Evolutionary conservation across 2,888 invertebrate species (phyloP).

Genomic region (Spodoptera littoralis): DNA sequence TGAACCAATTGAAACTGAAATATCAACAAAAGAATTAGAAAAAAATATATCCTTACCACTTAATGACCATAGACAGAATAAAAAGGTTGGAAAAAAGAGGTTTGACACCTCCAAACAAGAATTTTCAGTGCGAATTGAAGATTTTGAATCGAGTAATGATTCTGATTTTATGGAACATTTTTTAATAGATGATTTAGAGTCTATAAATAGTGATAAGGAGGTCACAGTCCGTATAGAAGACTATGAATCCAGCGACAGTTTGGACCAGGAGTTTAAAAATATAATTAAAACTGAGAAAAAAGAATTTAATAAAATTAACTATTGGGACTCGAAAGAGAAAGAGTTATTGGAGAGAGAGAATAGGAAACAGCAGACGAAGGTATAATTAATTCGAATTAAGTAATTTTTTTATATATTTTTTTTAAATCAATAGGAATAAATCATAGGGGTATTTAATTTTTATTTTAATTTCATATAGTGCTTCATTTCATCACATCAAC

Average conservation of each 20-base stretch:
- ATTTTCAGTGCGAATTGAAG: constrained; percentile 38
- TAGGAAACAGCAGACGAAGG: constrained; percentile 33
- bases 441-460: too few relatives aligned
- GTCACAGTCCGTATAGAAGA: constrained; percentile 41
- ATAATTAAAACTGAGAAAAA: constrained; percentile 11
- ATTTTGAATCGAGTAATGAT: constrained; percentile 55
- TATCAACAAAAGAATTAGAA: background rate
- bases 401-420: too few relatives aligned
- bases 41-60: background rate
- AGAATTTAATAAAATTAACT: background rate
- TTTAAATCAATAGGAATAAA: too few relatives aligned
- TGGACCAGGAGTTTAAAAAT: constrained; percentile 21
- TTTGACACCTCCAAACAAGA: constrained; percentile 6
- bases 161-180: constrained; percentile 32
- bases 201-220: constrained; percentile 4
- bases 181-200: constrained; percentile 29
- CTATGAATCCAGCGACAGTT: constrained; percentile 45
- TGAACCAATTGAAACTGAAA: background rate
- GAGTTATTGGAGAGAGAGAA: constrained; percentile 40
- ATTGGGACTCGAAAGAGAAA: constrained; percentile 32
- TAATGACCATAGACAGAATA: too few relatives aligned
- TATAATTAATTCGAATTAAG: constrained; percentile 2
- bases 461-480: too few relatives aligned
- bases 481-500: too few relatives aligned
- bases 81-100: background rate